Evolutionary conservation across 2,797 vertebrate genomes (phyloP), one percentile per base, ranked within the genome.

Genomic region (Intellagama lesueurii): DNA sequence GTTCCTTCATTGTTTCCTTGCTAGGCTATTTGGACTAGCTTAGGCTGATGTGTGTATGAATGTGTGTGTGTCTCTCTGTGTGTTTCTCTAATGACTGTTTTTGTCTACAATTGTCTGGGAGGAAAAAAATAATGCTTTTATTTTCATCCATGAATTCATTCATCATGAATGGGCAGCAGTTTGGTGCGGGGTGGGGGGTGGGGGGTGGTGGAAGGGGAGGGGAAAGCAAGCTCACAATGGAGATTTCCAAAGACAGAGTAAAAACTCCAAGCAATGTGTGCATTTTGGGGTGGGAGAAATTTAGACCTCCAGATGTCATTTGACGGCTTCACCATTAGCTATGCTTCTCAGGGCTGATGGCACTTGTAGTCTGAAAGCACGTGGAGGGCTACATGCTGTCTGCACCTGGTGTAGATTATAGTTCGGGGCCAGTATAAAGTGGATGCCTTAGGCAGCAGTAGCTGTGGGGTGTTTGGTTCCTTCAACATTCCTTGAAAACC

Each of bases 61-160:
- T 22, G 88, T 88, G 80, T 66, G 85, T 84, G 81, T 91, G 81
- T 85, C 91, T 78, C 77, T 90, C 19, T 26, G 8, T 92, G 82
- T 91, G 81, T 85, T 91, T 78, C 77, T 90, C 19, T 94, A 96
- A 96, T 95, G 88, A 93, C 92, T 95, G 91, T 81, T 96, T 97
- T 96, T 95, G 91, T 92, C 90, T 95, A 49, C 90, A 76, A 85
- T 93, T 90, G 89, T 91, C 92, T 95, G 89, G 70, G 40, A 69
- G 14, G 1, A 9, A 95, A 22, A 52, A 85, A 35, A 92, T 87
- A 87, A 70, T 80, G 89, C 68, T 93, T 88, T 94, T 87, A 70
- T 92, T 94, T 95, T 95, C 92, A 93, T 94, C 96, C 91, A 90
- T 91, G 85, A 93, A 86, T 81, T 82, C 60, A 28, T 96, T 96